These are phyloP conservation scores for Eledona agricola DNA, from an alignment of 2,888 invertebrate species.

Conservation along the genomic window DNA sequence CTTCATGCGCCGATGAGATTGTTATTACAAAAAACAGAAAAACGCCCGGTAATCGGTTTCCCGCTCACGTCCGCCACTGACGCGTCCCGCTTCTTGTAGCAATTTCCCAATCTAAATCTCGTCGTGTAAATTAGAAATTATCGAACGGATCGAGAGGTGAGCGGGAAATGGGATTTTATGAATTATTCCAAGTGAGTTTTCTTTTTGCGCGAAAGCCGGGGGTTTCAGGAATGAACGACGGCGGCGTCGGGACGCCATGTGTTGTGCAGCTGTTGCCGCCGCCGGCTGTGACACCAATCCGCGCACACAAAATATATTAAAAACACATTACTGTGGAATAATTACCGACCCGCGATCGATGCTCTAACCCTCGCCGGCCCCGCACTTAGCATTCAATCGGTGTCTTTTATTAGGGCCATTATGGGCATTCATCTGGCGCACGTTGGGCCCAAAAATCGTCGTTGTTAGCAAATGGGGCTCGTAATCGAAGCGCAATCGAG, in stretches of 20 bases:
- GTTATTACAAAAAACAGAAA: slow-evolving; percentile 14
- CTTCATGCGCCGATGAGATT: slow-evolving; percentile 12
- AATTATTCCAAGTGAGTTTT: slow-evolving; percentile 34
- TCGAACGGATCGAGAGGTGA: slow-evolving; percentile 5
- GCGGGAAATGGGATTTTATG: slow-evolving; percentile 17
- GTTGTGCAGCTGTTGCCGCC: slow-evolving; percentile 49
- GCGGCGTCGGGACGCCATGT: slow-evolving; percentile 48
- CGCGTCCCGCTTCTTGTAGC: too few relatives aligned
- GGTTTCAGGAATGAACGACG: slow-evolving; percentile 16
- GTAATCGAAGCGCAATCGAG: too few relatives aligned
- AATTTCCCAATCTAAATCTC: too few relatives aligned
- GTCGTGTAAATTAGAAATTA: too few relatives aligned
- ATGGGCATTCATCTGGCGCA: slow-evolving; percentile 17
- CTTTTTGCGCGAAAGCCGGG: slow-evolving; percentile 24
- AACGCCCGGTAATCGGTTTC: slow-evolving; percentile 3
- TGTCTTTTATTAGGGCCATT: slow-evolving; percentile 17
- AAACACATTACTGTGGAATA: slow-evolving; percentile 57
- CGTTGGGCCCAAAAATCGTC: too few relatives aligned
- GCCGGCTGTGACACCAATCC: slow-evolving; percentile 54
- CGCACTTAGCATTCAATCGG: slow-evolving; percentile 19
- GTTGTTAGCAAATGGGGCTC: too few relatives aligned
- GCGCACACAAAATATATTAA: slow-evolving; percentile 58
- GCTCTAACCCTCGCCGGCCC: slow-evolving; percentile 12
- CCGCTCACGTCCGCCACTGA: slow-evolving; percentile 16
- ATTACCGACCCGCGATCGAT: slow-evolving; percentile 48